Evolutionary conservation across 2,113 vertebrate genomes (phyloP), one percentile per base, ranked within the genome.

Genomic region (Tragelaphus scriptus): DNA sequence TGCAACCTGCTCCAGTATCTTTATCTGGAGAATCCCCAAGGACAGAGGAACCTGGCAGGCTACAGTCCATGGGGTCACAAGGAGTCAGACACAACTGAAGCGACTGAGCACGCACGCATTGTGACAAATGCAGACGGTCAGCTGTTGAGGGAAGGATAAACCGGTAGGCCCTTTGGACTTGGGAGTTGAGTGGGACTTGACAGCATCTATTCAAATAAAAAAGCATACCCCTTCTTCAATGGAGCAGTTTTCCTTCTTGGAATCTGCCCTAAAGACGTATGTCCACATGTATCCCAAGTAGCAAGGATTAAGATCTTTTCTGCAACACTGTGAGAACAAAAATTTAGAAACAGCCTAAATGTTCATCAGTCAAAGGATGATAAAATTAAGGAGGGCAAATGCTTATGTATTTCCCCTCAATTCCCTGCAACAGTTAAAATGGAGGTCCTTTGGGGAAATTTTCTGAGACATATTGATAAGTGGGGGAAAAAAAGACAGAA

Each of bases 401-500:
- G n/a, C 2, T 2, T 49, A 58, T 32, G 44, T n/a, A 55, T 51
- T 44, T 51, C 16, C 21, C 10, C 19, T 6, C 16, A 17, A 0
- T 55, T 79, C 71, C 75, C 71, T 36, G 25, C 23, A 81, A 44
- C 56, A 55, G 6, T 84, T 95, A 91, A 91, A 58, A 58, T 2
- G 5, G n/a, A 36, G 36, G 49, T 28, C 81, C 63, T 85, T 53
- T 32, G 40, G 65, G 96, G 10, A 40, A 89, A 88, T 12, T 88
- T 93, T 95, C 82, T n/a, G 79, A 68, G 68, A 96, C 36, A 58
- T 71, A 53, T 30, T 94, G 30, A 36, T 90, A 96, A 63, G 49
- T 95, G 23, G 44, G 65, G 84, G 55, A 26, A 44, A 40, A 11
- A 44, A 61, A 93, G 23, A 51, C 32, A 19, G 84, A 79, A 87